Evolutionary conservation across 2,888 invertebrate species (phyloP), one percentile per base, ranked within the genome.

Genomic region (Coelopa pilipes): DNA sequence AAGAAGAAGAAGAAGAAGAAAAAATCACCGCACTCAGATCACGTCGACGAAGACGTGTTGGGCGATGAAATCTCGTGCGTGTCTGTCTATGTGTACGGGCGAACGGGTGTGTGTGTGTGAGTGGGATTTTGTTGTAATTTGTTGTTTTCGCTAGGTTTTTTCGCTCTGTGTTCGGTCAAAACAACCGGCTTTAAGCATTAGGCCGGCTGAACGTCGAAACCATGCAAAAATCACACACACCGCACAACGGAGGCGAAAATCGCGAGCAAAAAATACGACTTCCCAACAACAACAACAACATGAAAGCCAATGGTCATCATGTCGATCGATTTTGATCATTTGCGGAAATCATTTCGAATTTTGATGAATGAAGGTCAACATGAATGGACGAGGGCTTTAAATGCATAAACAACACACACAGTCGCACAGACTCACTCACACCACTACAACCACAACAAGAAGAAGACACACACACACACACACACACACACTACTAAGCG

Each of bases 341-440:
- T 82, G 82, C 85, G 85, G 85, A 84, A 84, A 84, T 81, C 82
- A 80, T 82, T 82, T 81, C 62, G 60, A 60, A 55, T 13, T 66
- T 50, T 72, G 66, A 75, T 73, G 72, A 76, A 73, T 71, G 73
- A 76, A 76, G 76, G 76, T 65, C 75, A 60, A 13, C 46, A 34
- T 34, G 34, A 34, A 34, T 19, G 46, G 19, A 50, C 50, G 19
- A 13, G n/a, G 47, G 46, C 34, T 70, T 65, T 70, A 67, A 70
- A 70, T 65, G 55, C 68, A 24, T 55, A 57, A 68, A 68, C 17
- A n/a, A 68, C 15, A 9, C 46, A 21, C 49, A 21, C 47, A 66
- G 19, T 34, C 19, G 24, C 21, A 19, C n/a, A 34, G 15, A 34
- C 19, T 34, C 7, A 47, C 24, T 19, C 13, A 19, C 66, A 50